Evolutionary conservation across 2,797 vertebrate genomes (phyloP).

Genomic region (Apogon hyalosoma): DNA sequence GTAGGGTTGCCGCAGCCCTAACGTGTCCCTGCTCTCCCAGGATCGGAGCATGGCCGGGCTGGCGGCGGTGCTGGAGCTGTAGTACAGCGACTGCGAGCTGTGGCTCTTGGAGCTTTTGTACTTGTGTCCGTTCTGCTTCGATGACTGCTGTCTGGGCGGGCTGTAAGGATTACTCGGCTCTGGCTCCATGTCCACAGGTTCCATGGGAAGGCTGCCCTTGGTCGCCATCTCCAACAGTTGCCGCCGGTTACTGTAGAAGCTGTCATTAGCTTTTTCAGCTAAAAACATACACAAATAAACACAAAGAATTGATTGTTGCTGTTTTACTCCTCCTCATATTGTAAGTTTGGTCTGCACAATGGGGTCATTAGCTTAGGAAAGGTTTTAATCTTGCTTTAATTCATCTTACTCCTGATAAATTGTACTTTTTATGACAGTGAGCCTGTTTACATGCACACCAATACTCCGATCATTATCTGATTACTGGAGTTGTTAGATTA

Average conservation of each 20-base stretch:
- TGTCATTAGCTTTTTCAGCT: conserved; percentile 94
- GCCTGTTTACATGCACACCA: too few relatives aligned
- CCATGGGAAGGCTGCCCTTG: conserved; percentile 92
- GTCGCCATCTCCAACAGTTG: conserved; percentile 89
- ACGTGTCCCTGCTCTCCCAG: conserved; percentile 90
- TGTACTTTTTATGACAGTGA: too few relatives aligned
- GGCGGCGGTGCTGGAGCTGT: conserved; percentile 78
- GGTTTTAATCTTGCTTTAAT: too few relatives aligned
- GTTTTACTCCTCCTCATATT: conserved; percentile 5
- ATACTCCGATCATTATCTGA: too few relatives aligned
- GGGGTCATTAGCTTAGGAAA: too few relatives aligned
- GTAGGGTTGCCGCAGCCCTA: conserved; percentile 88
- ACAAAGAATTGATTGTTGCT: conserved; percentile 4
- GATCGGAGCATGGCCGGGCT: conserved; percentile 80
- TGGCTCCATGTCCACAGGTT: conserved; percentile 87
- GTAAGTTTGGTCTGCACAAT: not conserved
- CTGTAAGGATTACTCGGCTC: conserved; percentile 91
- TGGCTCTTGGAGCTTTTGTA: conserved; percentile 85
- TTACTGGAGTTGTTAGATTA: too few relatives aligned
- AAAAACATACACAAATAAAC: conserved; percentile 47
- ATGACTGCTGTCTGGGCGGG: conserved; percentile 83
- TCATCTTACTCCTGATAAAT: too few relatives aligned
- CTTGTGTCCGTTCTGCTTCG: conserved; percentile 90
- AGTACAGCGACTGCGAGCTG: conserved; percentile 87
- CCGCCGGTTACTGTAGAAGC: conserved; percentile 91